Percentiles rank a stretch among this genome's conserved stretches.
Conservation (phyloP, 1,140 invertebrate genomes). For the Parasteatoda tepidariorum region DNA sequence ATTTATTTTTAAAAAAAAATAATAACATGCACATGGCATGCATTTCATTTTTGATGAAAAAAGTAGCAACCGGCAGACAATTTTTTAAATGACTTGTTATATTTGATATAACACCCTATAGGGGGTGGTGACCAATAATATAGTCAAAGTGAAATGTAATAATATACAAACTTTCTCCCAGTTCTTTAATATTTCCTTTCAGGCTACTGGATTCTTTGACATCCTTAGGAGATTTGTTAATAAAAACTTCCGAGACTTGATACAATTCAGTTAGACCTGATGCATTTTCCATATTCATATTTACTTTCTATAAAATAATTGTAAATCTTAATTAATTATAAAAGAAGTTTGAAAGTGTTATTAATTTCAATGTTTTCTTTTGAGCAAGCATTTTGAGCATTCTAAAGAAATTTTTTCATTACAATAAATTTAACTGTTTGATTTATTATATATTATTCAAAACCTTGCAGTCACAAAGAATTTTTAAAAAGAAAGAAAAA, state of each 20-base stretch:
- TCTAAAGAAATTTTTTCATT: background rate
- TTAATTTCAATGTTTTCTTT: too few relatives aligned
- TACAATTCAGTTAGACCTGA: background rate
- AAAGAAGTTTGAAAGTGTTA: background rate
- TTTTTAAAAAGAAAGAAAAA: background rate
- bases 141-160: background rate
- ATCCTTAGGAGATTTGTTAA: background rate
- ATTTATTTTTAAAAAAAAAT: background rate
- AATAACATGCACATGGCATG: background rate
- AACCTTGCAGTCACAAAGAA: background rate
- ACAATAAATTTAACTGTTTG: background rate
- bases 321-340: background rate
- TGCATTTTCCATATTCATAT: background rate
- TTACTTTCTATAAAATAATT: slow-evolving; percentile 3
- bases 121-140: too few relatives aligned
- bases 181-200: background rate
- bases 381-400: background rate
- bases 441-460: background rate
- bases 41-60: background rate
- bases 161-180: background rate
- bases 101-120: background rate
- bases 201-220: background rate
- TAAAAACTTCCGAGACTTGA: background rate
- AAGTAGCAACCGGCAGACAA: background rate
- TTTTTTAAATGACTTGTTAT: background rate